phyloP scores from a whole-genome alignment of 2,888 invertebrate genomes.

The Phaonia tiefii region DNA sequence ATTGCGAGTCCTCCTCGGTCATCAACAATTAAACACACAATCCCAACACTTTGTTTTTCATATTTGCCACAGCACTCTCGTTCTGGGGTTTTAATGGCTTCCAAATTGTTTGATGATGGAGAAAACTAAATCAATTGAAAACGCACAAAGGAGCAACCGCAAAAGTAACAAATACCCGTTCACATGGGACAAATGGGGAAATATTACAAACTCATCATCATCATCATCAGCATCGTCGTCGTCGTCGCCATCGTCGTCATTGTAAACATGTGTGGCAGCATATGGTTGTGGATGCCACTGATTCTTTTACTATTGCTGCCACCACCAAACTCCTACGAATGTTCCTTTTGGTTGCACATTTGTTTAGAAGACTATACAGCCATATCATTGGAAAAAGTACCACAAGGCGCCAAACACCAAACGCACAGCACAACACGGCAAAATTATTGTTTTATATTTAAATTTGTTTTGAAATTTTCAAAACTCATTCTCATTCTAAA shows the following conservation, averaged over 20 bases:
- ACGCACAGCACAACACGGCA: neutral
- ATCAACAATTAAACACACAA: slow-evolving; percentile 10
- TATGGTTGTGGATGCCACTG: slow-evolving; percentile 3
- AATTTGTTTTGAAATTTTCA: neutral
- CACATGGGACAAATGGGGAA: neutral
- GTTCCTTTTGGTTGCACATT: neutral
- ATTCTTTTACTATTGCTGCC: too few species aligned
- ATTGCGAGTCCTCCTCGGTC: neutral
- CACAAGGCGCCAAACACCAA: neutral
- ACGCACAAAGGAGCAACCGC: too few species aligned
- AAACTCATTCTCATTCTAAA: too few species aligned
- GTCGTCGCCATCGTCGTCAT: neutral
- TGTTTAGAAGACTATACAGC: slow-evolving; percentile 9
- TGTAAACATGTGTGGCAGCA: slow-evolving; percentile 5
- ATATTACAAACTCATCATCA: neutral
- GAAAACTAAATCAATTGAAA: too few species aligned
- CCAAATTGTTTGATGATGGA: slow-evolving; percentile 5
- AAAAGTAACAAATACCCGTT: neutral
- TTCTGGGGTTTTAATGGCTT: neutral
- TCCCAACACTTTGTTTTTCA: neutral
- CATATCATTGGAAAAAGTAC: neutral
- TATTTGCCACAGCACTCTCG: neutral
- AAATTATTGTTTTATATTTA: neutral
- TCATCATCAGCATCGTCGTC: neutral
- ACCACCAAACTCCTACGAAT: too few species aligned